Evolutionary conservation across 2,113 vertebrate genomes (phyloP).

Genomic region (Probosciger aterrimus): DNA sequence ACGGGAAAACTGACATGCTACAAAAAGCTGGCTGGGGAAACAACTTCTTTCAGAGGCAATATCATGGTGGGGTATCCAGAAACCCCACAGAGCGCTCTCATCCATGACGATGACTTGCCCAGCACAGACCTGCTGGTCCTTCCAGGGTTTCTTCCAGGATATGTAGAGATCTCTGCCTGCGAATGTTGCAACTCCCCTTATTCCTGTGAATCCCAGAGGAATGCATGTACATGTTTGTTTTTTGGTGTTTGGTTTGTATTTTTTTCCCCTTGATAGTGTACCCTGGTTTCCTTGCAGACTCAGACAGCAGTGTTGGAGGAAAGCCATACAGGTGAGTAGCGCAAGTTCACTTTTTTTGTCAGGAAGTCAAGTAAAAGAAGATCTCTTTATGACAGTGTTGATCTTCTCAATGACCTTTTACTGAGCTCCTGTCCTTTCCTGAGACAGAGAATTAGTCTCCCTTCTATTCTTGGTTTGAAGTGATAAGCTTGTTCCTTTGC

Average conservation of each 20-base stretch:
- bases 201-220: background rate
- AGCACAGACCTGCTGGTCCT: background rate
- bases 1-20: background rate
- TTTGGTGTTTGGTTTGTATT: background rate
- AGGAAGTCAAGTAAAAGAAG: background rate
- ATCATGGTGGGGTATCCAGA: background rate
- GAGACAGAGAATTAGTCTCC: conserved; percentile 63
- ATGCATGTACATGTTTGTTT: fast-evolving
- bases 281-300: background rate
- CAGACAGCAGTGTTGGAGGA: background rate
- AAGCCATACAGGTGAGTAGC: background rate
- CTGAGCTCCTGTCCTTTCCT: conserved; percentile 34
- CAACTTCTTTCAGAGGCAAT: background rate
- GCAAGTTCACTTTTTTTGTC: background rate
- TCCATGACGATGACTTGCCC: background rate
- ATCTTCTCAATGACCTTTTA: conserved; percentile 48
- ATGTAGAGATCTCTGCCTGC: background rate
- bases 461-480: conserved; percentile 56
- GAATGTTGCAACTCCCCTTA: background rate
- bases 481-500: conserved; percentile 61
- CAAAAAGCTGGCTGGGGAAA: background rate
- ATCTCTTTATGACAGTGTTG: conserved; percentile 57
- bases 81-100: background rate
- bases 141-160: background rate
- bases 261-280: background rate